Evolutionary conservation across 2,797 vertebrate genomes (phyloP).

Genomic region (Ciconia nigra): DNA sequence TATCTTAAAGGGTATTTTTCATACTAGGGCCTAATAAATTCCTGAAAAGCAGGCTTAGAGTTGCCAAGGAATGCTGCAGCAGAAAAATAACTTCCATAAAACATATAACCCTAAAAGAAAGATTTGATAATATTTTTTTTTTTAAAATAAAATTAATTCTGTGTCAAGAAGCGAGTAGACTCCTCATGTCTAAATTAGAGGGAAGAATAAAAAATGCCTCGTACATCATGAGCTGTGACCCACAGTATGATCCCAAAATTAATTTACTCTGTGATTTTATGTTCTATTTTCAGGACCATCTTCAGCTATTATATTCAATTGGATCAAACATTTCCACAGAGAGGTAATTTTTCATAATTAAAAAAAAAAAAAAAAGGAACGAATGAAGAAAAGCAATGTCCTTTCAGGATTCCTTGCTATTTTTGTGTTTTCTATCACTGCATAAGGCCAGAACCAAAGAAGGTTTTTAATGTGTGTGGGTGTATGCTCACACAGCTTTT

Average conservation of each 20-base stretch:
- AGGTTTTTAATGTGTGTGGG: neutral
- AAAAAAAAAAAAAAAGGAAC: neutral
- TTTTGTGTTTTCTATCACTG: neutral
- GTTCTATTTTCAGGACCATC: slow-evolving; percentile 87
- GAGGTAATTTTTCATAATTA: slow-evolving; percentile 76
- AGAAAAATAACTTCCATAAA: neutral
- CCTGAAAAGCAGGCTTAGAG: neutral
- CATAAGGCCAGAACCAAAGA: neutral
- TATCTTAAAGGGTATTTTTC: neutral
- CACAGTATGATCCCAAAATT: neutral
- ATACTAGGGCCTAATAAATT: neutral
- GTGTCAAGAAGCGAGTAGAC: neutral
- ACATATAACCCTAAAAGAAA: neutral
- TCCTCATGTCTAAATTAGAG: neutral
- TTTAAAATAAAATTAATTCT: neutral
- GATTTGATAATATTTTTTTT: neutral
- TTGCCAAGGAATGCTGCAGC: neutral
- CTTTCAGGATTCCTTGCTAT: neutral
- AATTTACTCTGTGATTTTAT: slow-evolving; percentile 38
- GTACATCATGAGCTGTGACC: neutral
- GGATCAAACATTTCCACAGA: slow-evolving; percentile 87
- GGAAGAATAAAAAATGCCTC: neutral
- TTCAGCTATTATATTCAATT: slow-evolving; percentile 85
- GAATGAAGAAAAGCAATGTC: neutral
- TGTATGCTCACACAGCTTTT: neutral